phyloP scores from a whole-genome alignment of 1,140 invertebrate genomes.

The Cherax quadricarinatus region DNA sequence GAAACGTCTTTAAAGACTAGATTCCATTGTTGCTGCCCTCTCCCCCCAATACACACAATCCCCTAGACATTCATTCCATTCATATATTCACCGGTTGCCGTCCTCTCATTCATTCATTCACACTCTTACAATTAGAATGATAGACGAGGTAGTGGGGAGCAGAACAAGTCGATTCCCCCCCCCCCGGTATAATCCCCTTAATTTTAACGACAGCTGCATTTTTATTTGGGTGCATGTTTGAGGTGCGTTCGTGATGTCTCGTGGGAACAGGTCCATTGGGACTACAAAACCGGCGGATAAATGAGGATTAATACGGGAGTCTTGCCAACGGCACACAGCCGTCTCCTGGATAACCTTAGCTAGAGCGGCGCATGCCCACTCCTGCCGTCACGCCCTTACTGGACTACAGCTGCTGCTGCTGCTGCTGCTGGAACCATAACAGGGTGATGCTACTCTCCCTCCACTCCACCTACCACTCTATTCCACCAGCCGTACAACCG shows the following conservation, averaged over 20 bases:
- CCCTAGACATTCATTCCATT: not conserved
- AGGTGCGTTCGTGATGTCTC: not conserved
- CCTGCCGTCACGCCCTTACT: constrained; percentile 11
- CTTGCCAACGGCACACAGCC: not conserved
- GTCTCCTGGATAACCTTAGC: constrained; percentile 6
- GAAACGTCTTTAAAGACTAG: not conserved
- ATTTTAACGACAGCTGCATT: not conserved
- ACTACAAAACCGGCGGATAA: not conserved
- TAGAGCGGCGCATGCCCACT: constrained; percentile 17
- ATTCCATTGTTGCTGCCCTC: not conserved
- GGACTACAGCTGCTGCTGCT: not conserved
- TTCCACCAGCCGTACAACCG: too few species aligned
- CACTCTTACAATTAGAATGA: not conserved
- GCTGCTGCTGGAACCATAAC: not conserved
- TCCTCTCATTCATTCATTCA: not conserved
- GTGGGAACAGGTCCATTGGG: not conserved
- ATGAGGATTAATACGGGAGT: not conserved
- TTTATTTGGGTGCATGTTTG: not conserved
- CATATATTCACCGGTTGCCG: not conserved
- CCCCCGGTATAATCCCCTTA: not conserved
- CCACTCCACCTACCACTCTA: not conserved
- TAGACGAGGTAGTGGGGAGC: too few species aligned
- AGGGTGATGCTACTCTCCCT: not conserved
- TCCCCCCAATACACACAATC: not conserved
- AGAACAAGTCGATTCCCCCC: too few species aligned